phyloP scores from a whole-genome alignment of 2,797 vertebrate species.

The Semaprochilodus insignis region DNA sequence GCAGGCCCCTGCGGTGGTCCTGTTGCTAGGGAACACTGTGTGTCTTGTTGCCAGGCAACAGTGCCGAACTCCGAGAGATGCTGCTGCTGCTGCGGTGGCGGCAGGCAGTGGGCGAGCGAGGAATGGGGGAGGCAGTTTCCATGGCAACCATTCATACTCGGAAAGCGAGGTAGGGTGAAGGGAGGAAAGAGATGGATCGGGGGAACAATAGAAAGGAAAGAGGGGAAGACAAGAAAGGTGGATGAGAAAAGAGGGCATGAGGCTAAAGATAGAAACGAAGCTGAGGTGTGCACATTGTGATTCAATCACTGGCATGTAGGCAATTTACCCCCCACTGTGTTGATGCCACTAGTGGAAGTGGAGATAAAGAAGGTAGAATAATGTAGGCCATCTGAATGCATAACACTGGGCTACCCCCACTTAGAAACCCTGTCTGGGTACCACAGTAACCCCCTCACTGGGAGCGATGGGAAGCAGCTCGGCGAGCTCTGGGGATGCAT shows the following conservation, averaged over 20 bases:
- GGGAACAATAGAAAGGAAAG: constrained; percentile 45
- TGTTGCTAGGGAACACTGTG: constrained; percentile 85
- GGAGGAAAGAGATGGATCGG: constrained; percentile 48
- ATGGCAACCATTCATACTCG: constrained; percentile 76
- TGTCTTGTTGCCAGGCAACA: constrained; percentile 83
- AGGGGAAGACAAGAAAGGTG: constrained; percentile 28
- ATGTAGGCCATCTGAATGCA: constrained; percentile 68
- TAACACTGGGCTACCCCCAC: constrained; percentile 61
- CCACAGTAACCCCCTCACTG: constrained; percentile 68
- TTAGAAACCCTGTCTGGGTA: constrained; percentile 57
- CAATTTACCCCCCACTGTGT: neutral
- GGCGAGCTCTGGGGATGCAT: constrained; percentile 38
- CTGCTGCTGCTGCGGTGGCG: constrained; percentile 73
- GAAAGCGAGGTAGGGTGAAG: constrained; percentile 56
- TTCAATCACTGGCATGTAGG: neutral
- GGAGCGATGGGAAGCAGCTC: constrained; percentile 63
- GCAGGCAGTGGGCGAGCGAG: constrained; percentile 75
- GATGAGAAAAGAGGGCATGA: constrained; percentile 41
- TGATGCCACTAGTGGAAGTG: constrained; percentile 10
- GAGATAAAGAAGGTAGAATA: constrained; percentile 57
- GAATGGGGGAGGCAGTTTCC: constrained; percentile 74
- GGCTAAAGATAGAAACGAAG: constrained; percentile 52
- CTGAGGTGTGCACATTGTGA: neutral
- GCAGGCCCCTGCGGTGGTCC: constrained; percentile 81
- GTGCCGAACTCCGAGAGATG: constrained; percentile 75